Percentiles rank a stretch among this genome's conserved stretches.
Conservation (phyloP, 2,113 vertebrate genomes). For the Amblyornis subalaris region DNA sequence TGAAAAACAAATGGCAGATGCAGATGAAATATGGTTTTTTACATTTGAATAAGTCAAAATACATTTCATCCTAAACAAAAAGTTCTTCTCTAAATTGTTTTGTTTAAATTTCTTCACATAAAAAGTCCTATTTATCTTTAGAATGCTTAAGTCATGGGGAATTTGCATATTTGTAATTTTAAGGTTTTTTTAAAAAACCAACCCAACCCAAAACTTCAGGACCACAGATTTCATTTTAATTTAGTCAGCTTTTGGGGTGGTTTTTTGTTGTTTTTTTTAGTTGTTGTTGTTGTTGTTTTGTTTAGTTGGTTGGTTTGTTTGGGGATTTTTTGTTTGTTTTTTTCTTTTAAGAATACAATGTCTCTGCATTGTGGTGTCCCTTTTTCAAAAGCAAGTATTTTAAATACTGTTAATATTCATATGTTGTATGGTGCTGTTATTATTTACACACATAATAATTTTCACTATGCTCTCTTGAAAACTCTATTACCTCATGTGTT, state of each 20-base stretch:
- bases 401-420: not conserved
- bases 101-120: not conserved
- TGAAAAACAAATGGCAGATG: not conserved
- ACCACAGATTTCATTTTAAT: not conserved
- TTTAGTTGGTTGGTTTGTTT: not conserved
- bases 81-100: not conserved
- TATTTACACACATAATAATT: not conserved
- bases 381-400: not conserved
- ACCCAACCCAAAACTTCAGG: not conserved
- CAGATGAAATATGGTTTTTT: not conserved
- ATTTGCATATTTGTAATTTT: not conserved
- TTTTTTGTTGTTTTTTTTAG: not conserved
- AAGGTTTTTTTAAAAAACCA: accelerated
- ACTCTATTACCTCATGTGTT: not conserved
- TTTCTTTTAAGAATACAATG: not conserved
- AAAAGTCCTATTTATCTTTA: not conserved
- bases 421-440: not conserved
- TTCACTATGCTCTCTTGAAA: not conserved
- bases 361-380: not conserved
- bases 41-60: conserved; percentile 4
- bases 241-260: not conserved
- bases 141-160: not conserved
- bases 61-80: not conserved
- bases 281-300: not conserved
- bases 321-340: not conserved